A percentile compares a stretch with the other conserved stretches of the same genome.
phyloP scores from a whole-genome alignment of 2,888 invertebrate genomes.

The Pollenia amentaria region DNA sequence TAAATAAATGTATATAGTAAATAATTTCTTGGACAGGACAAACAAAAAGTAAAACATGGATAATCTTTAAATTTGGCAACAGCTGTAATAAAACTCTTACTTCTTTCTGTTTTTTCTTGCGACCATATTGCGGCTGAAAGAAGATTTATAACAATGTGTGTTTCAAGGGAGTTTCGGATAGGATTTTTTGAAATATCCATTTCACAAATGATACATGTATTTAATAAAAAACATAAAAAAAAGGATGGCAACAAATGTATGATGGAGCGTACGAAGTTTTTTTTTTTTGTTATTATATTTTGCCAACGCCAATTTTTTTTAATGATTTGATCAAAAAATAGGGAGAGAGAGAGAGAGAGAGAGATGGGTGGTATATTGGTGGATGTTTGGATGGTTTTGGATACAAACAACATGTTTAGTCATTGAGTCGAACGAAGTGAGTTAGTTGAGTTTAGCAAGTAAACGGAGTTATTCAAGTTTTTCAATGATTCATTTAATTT shows the following conservation, averaged over 20 bases:
- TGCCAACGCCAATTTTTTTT: slow-evolving; percentile 38
- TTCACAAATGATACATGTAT: slow-evolving; percentile 36
- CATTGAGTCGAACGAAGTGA: slow-evolving; percentile 12
- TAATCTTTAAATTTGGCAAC: slow-evolving; percentile 52
- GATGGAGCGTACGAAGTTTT: slow-evolving; percentile 58
- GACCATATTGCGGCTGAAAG: slow-evolving; percentile 90
- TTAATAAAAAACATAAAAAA: slow-evolving; percentile 12
- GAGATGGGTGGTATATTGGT: slow-evolving; percentile 1
- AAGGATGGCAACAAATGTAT: slow-evolving; percentile 25
- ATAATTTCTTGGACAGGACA: slow-evolving; percentile 48
- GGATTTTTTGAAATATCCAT: slow-evolving; percentile 37
- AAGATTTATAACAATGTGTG: slow-evolving; percentile 80
- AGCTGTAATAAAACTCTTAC: slow-evolving; percentile 89
- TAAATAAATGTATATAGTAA: background rate
- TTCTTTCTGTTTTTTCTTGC: slow-evolving; percentile 99
- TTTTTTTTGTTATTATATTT: slow-evolving; percentile 32
- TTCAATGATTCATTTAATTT: slow-evolving; percentile 29
- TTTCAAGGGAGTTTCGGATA: slow-evolving; percentile 61
- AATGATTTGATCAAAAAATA: slow-evolving; percentile 47
- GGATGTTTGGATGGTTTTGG: slow-evolving; percentile 38
- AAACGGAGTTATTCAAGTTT: slow-evolving; percentile 32
- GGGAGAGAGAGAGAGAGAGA: slow-evolving; percentile 24
- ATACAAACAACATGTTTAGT: slow-evolving; percentile 25
- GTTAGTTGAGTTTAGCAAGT: slow-evolving; percentile 25
- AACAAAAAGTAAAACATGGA: slow-evolving; percentile 35